Evolutionary conservation across 2,797 vertebrate genomes (phyloP), one percentile per base, ranked within the genome.

Genomic region (Loriculus beryllinus): DNA sequence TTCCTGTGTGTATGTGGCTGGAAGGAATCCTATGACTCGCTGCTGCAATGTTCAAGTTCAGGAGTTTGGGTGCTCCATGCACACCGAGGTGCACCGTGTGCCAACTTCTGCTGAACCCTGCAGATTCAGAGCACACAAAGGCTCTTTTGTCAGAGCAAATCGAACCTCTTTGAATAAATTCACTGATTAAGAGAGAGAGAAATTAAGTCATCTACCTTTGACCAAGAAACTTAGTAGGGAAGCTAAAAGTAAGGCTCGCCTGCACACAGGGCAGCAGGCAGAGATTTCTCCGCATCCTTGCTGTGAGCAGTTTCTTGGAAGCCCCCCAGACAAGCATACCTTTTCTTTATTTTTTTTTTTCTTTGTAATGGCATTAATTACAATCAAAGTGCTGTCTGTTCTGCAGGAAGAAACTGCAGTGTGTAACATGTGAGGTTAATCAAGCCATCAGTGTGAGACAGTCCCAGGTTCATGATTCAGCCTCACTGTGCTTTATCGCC

Each of bases 91-190:
- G 8, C 2, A 2, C 45, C 51, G 33, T 8, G 18, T 37, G 54
- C 54, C 54, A 33, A 23, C n/a, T 56, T 56, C n/a, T 56, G 54
- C 54, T 33, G 54, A 33, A 33, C 54, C 22, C 33, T 33, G 40
- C 54, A 54, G 70, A 25, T 59, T 68, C 26, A n/a, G 67, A 82
- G 33, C 31, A 42, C 64, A 90, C 91, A 95, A 85, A 91, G 75
- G 67, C 47, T 65, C 68, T 87, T 95, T 89, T 95, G 92, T 94
- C 39, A 37, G 51, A 75, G 59, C 56, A 78, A 70, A 87, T 68
- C 3, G 4, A 88, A 80, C 68, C 84, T 37, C 59, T 85, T 74
- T 62, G 81, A 92, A 79, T 94, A 70, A 88, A 85, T 93, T 88
- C 60, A 68, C 65, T 86, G 93, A 84, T 89, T 87, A 88, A 86